Base-by-base conservation (phyloP, 2,888 invertebrate genomes). In the Hipparchia sbordonii region DNA sequence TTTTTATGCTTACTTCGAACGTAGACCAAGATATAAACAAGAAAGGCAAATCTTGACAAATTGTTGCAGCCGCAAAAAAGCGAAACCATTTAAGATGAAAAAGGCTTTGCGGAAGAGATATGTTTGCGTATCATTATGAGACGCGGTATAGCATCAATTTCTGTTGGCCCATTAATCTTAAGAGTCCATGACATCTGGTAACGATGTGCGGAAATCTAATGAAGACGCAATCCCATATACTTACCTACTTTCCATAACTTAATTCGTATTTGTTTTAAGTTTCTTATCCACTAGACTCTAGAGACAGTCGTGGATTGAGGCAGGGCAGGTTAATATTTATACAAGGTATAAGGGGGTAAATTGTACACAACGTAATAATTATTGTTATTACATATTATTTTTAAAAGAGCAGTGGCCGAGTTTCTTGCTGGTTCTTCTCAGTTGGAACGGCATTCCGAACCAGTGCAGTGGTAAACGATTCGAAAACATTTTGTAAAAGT, bases 31-130 rank as follows among this genome's bases (percentile, higher is more conserved):
- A 65, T 57, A 70, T 70, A 63, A 70, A 51, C 51, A 74, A 67
- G 62, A 69, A 69, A 72, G 48, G 61, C 57, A 74, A 66, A 72
- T 70, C 60, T 65, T 74, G 74, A 72, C 69, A 69, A 74, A 74
- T 74, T 70, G 68, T 72, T 45, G 61, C 51, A 39, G 52, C 66
- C 61, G 51, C 69, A 69, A 72, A 70, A 67, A 71, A 73, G 45
- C 62, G 59, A 59, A 67, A 71, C 66, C 67, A 70, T 67, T 72
- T 62, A 33, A 62, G 67, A 70, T 62, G 67, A 69, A 69, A 69
- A 61, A 74, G 69, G 74, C 71, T 57, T 69, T 62, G 60, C 72
- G 62, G 67, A 66, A 72, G 67, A 67, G 67, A 62, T 62, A 72
- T 67, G 57, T 74, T 67, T 70, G 62, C 67, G 62, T 72, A 70